These are phyloP conservation scores for Drosophila pseudoananassae DNA, from an alignment of 1,140 invertebrate species.

Conservation along the genomic window DNA sequence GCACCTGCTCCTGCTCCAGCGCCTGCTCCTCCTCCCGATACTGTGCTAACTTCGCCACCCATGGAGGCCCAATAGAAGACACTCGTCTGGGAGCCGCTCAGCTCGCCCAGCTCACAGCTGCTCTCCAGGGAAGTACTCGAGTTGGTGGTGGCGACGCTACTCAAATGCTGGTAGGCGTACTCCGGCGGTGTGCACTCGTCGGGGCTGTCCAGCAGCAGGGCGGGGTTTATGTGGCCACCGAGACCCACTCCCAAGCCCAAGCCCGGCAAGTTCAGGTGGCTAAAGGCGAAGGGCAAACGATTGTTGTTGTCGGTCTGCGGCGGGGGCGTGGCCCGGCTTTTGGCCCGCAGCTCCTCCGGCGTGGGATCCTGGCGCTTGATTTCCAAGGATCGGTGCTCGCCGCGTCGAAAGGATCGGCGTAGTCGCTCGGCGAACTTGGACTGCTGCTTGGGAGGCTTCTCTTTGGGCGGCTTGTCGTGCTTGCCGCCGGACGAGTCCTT, in stretches of 20 bases:
- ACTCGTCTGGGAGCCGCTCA: conserved; percentile 64
- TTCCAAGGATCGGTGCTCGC: conserved; percentile 73
- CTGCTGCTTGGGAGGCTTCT: conserved; percentile 68
- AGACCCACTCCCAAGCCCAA: conserved; percentile 49
- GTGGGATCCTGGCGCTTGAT: conserved; percentile 58
- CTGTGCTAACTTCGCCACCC: conserved; percentile 76
- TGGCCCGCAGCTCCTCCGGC: conserved; percentile 44
- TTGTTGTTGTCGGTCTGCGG: conserved; percentile 46
- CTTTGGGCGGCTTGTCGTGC: conserved; percentile 43
- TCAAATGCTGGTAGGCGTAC: conserved; percentile 76
- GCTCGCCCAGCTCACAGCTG: conserved; percentile 67
- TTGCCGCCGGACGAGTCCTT: conserved; percentile 41
- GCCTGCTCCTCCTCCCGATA: conserved; percentile 23
- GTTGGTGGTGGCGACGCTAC: conserved; percentile 78
- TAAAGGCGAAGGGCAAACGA: conserved; percentile 46
- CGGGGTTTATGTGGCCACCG: conserved; percentile 75
- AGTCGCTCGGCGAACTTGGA: conserved; percentile 75
- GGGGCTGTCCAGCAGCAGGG: conserved; percentile 75
- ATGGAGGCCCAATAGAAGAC: conserved; percentile 74
- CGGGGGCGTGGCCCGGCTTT: conserved; percentile 42
- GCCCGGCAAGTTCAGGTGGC: conserved; percentile 64
- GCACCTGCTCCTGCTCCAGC: not conserved
- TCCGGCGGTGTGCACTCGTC: conserved; percentile 80
- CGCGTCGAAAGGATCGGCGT: conserved; percentile 73
- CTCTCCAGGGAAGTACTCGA: conserved; percentile 79